Percentiles rank a stretch among this genome's conserved stretches.
Conservation (phyloP, 2,888 invertebrate species). For the Chesias legatella region DNA sequence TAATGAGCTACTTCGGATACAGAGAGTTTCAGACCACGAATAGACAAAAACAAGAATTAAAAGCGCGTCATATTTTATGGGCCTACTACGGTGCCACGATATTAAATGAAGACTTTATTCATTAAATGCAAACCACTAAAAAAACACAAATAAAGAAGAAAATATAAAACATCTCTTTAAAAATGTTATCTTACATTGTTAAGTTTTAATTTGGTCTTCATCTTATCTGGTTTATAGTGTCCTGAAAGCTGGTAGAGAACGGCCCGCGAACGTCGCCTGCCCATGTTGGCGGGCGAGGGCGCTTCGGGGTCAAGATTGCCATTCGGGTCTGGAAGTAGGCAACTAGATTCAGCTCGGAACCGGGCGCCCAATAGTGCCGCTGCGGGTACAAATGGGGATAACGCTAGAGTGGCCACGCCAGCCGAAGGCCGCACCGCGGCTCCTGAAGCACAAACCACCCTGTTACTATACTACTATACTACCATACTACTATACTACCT, state of each 20-base stretch:
- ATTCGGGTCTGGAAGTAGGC: slow-evolving; percentile 90
- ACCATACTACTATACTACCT: too few species aligned
- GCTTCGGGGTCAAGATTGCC: slow-evolving; percentile 90
- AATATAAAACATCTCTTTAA: neutral
- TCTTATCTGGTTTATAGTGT: slow-evolving; percentile 96
- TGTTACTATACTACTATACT: slow-evolving; percentile 51
- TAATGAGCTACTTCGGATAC: too few species aligned
- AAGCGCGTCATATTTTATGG: too few species aligned
- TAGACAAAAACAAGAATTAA: too few species aligned
- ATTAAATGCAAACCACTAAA: too few species aligned
- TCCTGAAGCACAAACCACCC: slow-evolving; percentile 79
- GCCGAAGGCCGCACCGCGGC: slow-evolving; percentile 81
- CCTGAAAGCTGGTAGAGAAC: slow-evolving; percentile 98
- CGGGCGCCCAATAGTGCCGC: slow-evolving; percentile 89
- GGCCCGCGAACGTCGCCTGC: slow-evolving; percentile 94
- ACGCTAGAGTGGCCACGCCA: slow-evolving; percentile 82
- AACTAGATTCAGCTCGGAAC: slow-evolving; percentile 89
- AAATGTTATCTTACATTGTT: slow-evolving; percentile 89
- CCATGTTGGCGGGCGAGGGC: slow-evolving; percentile 93
- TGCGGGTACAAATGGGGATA: slow-evolving; percentile 84
- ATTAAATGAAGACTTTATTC: too few species aligned
- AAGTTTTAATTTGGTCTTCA: slow-evolving; percentile 95
- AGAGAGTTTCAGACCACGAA: too few species aligned
- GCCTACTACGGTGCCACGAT: too few species aligned
- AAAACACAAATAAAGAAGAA: too few species aligned